Percentiles rank a stretch among this genome's conserved stretches.
These are phyloP conservation scores for Neodontobutis hainanensis DNA, from an alignment of 2,113 vertebrate genomes.

Conservation along the genomic window DNA sequence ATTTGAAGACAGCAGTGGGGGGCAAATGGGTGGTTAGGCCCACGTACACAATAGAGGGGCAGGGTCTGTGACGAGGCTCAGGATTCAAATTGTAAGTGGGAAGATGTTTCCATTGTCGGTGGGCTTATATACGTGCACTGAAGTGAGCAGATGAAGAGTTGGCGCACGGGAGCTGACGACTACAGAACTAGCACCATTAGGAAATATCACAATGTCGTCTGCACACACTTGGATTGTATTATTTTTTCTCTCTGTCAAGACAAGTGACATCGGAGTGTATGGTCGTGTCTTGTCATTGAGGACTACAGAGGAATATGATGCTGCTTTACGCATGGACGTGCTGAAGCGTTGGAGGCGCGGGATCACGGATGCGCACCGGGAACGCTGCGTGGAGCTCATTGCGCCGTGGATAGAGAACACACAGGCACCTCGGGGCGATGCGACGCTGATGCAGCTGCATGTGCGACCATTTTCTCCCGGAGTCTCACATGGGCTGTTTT, in stretches of 20 bases:
- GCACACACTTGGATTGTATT: constrained; percentile 36
- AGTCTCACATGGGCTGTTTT: constrained; percentile 51
- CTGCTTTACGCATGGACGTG: constrained; percentile 35
- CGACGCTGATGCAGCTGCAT: constrained; percentile 57
- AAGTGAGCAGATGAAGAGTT: constrained; percentile 13
- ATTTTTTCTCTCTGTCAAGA: constrained; percentile 36
- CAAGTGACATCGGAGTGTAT: constrained; percentile 35
- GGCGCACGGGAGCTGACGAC: not conserved
- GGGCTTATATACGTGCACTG: constrained; percentile 45
- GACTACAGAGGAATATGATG: not conserved
- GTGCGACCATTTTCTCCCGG: constrained; percentile 47
- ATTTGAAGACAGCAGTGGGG: constrained; percentile 68
- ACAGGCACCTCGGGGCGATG: constrained; percentile 12
- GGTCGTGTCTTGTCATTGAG: constrained; percentile 33
- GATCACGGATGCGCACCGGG: constrained; percentile 40
- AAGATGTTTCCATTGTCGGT: constrained; percentile 63
- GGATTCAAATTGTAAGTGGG: constrained; percentile 72
- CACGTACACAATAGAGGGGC: constrained; percentile 73
- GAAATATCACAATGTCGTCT: constrained; percentile 43
- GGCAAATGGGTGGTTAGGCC: constrained; percentile 66
- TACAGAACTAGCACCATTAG: constrained; percentile 4
- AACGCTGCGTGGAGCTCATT: constrained; percentile 63
- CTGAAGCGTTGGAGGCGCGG: constrained; percentile 37
- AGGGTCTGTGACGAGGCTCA: constrained; percentile 55
- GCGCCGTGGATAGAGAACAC: constrained; percentile 68